phyloP scores from a whole-genome alignment of 2,113 vertebrate species.

The Neotoma lepida region DNA sequence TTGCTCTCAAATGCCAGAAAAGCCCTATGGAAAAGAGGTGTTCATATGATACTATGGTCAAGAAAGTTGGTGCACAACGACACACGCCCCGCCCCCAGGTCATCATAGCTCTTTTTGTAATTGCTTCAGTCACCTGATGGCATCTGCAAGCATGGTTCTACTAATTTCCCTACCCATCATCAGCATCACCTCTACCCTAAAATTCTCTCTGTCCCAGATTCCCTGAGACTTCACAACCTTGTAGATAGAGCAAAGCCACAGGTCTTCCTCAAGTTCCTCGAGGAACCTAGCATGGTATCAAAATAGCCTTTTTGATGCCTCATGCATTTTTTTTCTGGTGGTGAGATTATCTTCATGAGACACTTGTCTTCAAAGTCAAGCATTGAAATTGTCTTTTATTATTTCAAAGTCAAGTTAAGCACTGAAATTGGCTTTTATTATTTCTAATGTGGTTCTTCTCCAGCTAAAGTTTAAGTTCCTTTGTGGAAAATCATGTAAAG shows the following conservation, averaged over 20 bases:
- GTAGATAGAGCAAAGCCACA: neutral
- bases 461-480: conserved; percentile 11
- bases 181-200: neutral
- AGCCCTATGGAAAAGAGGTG: neutral
- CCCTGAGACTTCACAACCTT: neutral
- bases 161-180: neutral
- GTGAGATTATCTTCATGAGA: neutral
- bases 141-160: neutral
- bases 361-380: neutral
- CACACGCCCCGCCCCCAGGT: neutral
- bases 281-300: neutral
- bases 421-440: neutral
- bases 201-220: neutral
- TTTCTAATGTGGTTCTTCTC: neutral
- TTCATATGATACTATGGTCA: neutral
- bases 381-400: neutral
- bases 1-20: neutral
- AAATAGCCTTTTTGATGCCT: neutral
- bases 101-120: neutral
- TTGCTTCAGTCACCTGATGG: neutral
- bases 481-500: neutral
- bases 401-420: neutral
- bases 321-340: neutral
- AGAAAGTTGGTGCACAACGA: neutral
- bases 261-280: neutral